Evolutionary conservation across 2,797 vertebrate genomes (phyloP).

Genomic region (Cirrhinus mrigala): DNA sequence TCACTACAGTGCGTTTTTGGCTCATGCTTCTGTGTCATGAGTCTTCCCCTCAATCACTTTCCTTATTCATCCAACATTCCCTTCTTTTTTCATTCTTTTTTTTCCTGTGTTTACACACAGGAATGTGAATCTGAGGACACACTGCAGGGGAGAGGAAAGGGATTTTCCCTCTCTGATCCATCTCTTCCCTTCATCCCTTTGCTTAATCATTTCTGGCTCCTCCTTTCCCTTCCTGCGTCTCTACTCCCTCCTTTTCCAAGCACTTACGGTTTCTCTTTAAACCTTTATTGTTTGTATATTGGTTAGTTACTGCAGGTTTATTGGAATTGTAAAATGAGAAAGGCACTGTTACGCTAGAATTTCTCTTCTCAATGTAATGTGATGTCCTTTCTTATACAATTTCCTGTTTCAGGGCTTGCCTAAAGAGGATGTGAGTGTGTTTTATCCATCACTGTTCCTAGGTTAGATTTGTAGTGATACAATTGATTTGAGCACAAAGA

Average conservation of each 20-base stretch:
- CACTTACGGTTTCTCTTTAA: slow-evolving; percentile 56
- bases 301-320: slow-evolving; percentile 66
- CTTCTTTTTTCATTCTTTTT: slow-evolving; percentile 35
- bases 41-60: slow-evolving; percentile 20
- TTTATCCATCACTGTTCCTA: background rate
- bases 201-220: slow-evolving; percentile 63
- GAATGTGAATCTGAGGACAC: slow-evolving; percentile 70
- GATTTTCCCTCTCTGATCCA: slow-evolving; percentile 80
- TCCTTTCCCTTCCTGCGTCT: slow-evolving; percentile 47
- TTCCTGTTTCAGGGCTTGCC: slow-evolving; percentile 17
- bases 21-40: slow-evolving; percentile 42
- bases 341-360: background rate
- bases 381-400: background rate
- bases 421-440: slow-evolving; percentile 15
- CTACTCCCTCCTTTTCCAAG: slow-evolving; percentile 38
- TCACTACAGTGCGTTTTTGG: slow-evolving; percentile 19
- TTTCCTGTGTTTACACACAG: slow-evolving; percentile 65
- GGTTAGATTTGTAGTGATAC: background rate
- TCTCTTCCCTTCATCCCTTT: slow-evolving; percentile 62
- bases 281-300: slow-evolving; percentile 66
- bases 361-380: background rate
- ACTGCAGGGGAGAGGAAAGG: slow-evolving; percentile 74
- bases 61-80: slow-evolving; percentile 29
- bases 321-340: slow-evolving; percentile 55
- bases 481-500: background rate